phyloP scores from a whole-genome alignment of 2,113 vertebrate species.

The Phyllostomus discolor region DNA sequence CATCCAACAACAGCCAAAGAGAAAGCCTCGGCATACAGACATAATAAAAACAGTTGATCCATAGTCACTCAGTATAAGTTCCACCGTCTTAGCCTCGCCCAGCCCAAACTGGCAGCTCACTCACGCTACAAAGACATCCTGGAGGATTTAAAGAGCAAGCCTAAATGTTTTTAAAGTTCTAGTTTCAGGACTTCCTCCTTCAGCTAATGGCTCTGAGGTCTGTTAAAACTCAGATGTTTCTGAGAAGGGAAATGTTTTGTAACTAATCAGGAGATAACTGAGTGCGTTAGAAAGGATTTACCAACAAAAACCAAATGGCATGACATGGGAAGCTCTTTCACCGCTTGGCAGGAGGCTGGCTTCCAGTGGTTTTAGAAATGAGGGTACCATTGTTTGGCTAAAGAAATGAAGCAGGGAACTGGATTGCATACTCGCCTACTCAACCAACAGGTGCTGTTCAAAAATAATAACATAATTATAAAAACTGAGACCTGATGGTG shows the following conservation, averaged over 20 bases:
- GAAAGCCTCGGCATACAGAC: conserved; percentile 66
- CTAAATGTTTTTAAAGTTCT: neutral
- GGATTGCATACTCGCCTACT: neutral
- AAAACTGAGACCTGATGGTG: neutral
- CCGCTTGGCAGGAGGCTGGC: neutral
- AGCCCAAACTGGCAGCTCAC: neutral
- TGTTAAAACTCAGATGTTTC: neutral
- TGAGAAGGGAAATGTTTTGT: neutral
- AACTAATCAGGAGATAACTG: neutral
- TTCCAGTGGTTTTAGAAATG: neutral
- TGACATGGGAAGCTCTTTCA: neutral
- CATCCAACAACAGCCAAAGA: conserved; percentile 64
- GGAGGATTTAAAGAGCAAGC: neutral
- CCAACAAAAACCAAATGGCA: neutral
- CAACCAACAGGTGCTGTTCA: neutral
- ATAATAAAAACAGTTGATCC: conserved; percentile 63
- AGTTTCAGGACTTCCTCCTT: neutral
- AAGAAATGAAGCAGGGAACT: neutral
- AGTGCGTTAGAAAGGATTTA: neutral
- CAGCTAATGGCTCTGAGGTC: neutral
- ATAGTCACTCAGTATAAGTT: conserved; percentile 27
- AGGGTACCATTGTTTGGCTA: neutral
- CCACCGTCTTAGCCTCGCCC: neutral
- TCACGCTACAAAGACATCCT: neutral
- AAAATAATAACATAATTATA: neutral